A percentile compares a stretch with the other conserved stretches of the same genome.
Conservation (phyloP, 2,113 vertebrate species). For the Amazona vittata region DNA sequence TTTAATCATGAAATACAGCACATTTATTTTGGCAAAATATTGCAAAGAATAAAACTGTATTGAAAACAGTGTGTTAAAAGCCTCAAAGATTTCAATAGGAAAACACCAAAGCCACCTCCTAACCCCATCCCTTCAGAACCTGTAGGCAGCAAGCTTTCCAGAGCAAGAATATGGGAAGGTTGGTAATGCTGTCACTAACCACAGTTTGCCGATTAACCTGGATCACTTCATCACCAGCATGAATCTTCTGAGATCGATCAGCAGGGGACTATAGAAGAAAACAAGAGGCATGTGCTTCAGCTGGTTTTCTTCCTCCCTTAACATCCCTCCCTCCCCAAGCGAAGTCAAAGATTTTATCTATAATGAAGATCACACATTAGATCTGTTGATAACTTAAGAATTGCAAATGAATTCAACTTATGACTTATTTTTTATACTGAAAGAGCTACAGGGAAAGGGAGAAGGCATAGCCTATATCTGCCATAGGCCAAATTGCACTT, state of each 20-base stretch:
- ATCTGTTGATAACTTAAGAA: not conserved
- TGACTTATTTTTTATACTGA: not conserved
- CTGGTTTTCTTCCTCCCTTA: not conserved
- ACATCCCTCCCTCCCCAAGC: not conserved
- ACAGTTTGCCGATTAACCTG: slow-evolving; percentile 94
- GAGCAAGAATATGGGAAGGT: not conserved
- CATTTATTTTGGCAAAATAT: not conserved
- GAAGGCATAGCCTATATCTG: not conserved
- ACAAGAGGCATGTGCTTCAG: not conserved
- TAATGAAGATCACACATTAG: not conserved
- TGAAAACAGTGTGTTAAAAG: not conserved
- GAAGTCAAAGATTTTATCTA: not conserved
- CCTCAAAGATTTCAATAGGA: not conserved
- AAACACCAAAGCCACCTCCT: not conserved
- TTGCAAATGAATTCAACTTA: not conserved
- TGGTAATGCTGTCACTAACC: slow-evolving; percentile 76
- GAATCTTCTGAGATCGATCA: slow-evolving; percentile 93
- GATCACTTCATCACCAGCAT: slow-evolving; percentile 95
- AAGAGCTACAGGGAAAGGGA: not conserved
- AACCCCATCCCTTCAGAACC: not conserved
- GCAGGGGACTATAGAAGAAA: slow-evolving; percentile 85
- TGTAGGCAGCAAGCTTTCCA: not conserved
- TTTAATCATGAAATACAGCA: not conserved
- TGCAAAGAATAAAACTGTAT: not conserved
- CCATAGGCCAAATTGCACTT: not conserved